Evolutionary conservation across 2,113 vertebrate genomes (phyloP), one percentile per base, ranked within the genome.

Genomic region (Petromus typicus): DNA sequence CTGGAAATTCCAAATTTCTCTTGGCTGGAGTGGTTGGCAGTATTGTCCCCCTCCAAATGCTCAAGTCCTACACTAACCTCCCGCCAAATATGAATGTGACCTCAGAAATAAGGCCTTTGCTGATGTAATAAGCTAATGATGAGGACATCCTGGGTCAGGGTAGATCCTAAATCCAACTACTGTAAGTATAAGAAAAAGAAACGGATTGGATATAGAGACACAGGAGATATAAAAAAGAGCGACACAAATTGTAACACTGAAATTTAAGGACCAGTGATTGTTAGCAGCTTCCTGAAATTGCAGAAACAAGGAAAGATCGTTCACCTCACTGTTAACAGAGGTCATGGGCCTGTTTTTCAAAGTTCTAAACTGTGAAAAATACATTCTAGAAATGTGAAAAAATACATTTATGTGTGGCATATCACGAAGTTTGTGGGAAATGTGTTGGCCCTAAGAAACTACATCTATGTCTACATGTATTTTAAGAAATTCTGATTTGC

Each of bases 401-500:
- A 81, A 81, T 45, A 69, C 0, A 17, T 34, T 40, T 87, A 12
- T 5, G 73, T 75, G 27, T 84, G 43, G 85, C 73, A 79, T 75
- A 30, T 45, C 56, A 61, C 40, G 43, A 93, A 22, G 2, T 54
- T 57, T 37, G 5, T 61, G 7, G 34, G 45, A 18, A 75, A 45
- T 79, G 43, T 1, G 3, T 14, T 45, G 57, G 23, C 14, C 78
- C 43, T 64, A 88, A 76, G 48, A 78, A 80, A 84, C 57, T 40
- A 51, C 5, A 69, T 27, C 18, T 63, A 2, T 32, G 13, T 84
- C n/a, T 51, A 51, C 48, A 51, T 51, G 5, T 51, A 66, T 20
- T 4, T 91, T 12, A 27, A 90, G 11, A 87, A 88, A 71, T 92
- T 90, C 45, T n/a, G 34, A 89, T 56, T 93, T 94, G n/a, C 66